Conservation (phyloP, 2,797 vertebrate species). For the Phrynocephalus vlangalii region DNA sequence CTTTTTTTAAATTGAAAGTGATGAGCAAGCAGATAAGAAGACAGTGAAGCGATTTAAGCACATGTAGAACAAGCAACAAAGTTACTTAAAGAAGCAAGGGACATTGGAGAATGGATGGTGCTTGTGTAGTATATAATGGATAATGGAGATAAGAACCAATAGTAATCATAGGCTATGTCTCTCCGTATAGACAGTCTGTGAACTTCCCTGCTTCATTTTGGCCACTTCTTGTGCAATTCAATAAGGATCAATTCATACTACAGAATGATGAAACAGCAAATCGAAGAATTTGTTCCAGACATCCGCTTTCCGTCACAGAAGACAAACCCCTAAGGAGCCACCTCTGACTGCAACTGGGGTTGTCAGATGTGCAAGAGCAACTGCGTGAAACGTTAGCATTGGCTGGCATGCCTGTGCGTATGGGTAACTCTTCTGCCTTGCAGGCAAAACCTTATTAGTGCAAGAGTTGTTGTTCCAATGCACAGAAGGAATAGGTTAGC, state of each 20-base stretch:
- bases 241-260: conserved; percentile 30
- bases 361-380: conserved; percentile 15
- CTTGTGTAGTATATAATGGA: no score
- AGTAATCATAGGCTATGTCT: neutral
- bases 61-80: no score
- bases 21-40: neutral
- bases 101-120: no score
- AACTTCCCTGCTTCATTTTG: neutral
- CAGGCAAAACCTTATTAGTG: neutral
- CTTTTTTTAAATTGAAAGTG: neutral
- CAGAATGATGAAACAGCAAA: conserved; percentile 27
- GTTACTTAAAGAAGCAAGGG: no score
- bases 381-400: neutral
- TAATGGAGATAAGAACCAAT: no score
- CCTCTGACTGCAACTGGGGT: neutral
- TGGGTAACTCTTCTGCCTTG: accelerated
- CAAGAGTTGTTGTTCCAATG: neutral
- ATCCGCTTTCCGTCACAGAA: conserved; percentile 29
- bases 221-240: neutral
- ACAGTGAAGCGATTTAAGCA: neutral
- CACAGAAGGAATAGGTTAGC: neutral
- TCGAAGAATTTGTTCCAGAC: conserved; percentile 32
- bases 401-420: neutral
- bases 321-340: neutral
- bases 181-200: neutral